Conservation (phyloP, 2,888 invertebrate genomes). For the Cryptosula pallasiana region DNA sequence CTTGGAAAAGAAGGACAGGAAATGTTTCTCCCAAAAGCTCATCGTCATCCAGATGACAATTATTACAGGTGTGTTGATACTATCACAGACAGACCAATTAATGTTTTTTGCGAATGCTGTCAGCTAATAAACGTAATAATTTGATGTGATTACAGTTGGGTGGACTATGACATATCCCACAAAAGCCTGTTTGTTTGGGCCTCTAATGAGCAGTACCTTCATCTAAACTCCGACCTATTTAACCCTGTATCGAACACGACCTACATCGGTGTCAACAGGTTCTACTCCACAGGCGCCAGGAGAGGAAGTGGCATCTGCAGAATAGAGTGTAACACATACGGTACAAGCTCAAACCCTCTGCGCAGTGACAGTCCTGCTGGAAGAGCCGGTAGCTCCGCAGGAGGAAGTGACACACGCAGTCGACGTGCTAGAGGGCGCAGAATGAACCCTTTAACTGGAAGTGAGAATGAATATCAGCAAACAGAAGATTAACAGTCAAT, state of each 20-base stretch:
- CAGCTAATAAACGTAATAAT: background rate
- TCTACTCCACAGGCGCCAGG: background rate
- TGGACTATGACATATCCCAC: background rate
- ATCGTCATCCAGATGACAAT: background rate
- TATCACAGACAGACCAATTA: background rate
- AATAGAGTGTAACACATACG: background rate
- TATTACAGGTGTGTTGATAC: background rate
- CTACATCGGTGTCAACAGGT: background rate
- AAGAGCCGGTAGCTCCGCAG: too few species aligned
- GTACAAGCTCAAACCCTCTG: too few species aligned
- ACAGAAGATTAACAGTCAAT: too few species aligned
- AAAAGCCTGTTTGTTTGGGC: background rate
- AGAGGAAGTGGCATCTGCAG: background rate
- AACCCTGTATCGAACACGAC: background rate
- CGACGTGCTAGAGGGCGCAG: too few species aligned
- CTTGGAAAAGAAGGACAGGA: background rate
- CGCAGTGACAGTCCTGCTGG: too few species aligned
- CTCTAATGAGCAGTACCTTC: background rate
- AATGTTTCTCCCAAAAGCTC: background rate
- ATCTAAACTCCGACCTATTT: background rate
- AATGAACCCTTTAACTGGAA: too few species aligned
- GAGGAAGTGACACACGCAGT: too few species aligned
- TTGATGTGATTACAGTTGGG: background rate
- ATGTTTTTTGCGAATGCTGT: background rate
- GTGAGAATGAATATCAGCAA: too few species aligned